Percentiles rank a stretch among this genome's conserved stretches.
Conservation (phyloP, 2,113 vertebrate genomes). For the Neolamprologus cancellatus region DNA sequence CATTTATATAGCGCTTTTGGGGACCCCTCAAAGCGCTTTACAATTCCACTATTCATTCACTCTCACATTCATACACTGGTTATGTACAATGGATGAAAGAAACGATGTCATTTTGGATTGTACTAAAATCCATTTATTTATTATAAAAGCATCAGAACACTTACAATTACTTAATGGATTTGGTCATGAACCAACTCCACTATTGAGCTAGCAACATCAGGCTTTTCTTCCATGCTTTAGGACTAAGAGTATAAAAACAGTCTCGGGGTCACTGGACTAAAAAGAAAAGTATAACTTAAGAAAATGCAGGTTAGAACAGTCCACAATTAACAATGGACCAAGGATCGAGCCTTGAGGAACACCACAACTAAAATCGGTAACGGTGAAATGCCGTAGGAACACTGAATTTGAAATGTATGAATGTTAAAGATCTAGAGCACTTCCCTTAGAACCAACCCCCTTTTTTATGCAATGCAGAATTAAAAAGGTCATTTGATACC, state of each 20-base stretch:
- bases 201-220: fast-evolving
- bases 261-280: not conserved
- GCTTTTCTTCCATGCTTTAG: not conserved
- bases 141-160: not conserved
- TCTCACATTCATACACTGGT: too few species aligned
- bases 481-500: not conserved
- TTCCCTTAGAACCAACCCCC: not conserved
- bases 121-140: not conserved
- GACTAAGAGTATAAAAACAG: not conserved
- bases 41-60: too few species aligned
- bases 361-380: not conserved
- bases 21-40: too few species aligned
- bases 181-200: not conserved
- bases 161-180: not conserved
- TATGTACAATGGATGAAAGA: not conserved
- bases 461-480: not conserved
- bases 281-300: not conserved
- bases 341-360: not conserved
- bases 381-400: fast-evolving
- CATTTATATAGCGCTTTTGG: too few species aligned
- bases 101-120: not conserved
- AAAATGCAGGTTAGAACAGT: not conserved
- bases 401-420: not conserved
- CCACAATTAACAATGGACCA: not conserved
- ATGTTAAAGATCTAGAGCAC: not conserved